These are phyloP conservation scores for Centropus bengalensis DNA, from an alignment of 2,113 vertebrate genomes.

Conservation along the genomic window DNA sequence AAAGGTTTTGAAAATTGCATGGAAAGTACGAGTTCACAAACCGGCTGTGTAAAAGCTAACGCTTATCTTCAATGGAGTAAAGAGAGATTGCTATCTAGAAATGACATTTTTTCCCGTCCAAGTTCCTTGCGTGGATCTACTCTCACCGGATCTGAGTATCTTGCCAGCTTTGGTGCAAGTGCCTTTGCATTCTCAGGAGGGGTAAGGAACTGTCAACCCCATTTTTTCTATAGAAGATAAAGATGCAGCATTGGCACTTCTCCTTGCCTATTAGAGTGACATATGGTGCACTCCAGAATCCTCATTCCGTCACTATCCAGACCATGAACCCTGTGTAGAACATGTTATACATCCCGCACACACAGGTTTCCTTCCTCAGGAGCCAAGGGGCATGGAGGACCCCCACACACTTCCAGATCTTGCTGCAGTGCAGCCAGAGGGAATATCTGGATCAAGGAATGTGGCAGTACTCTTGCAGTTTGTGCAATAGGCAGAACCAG, in stretches of 20 bases:
- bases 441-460: not conserved
- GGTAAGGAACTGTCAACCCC: not conserved
- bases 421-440: not conserved
- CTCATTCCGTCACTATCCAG: not conserved
- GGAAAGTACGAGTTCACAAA: not conserved
- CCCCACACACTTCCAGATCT: not conserved
- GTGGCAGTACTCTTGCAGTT: not conserved
- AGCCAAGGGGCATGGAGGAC: fast-evolving
- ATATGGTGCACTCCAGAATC: not conserved
- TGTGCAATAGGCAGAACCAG: not conserved
- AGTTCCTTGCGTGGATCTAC: not conserved
- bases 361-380: fast-evolving
- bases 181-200: not conserved
- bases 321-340: not conserved
- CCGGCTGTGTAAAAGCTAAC: not conserved
- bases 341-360: not conserved
- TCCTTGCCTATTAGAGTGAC: not conserved
- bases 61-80: not conserved
- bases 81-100: not conserved
- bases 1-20: not conserved
- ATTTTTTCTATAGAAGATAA: not conserved
- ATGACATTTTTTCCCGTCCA: not conserved
- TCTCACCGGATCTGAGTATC: not conserved
- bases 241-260: not conserved
- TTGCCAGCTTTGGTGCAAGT: not conserved